A percentile compares a stretch with the other conserved stretches of the same genome.
These are phyloP conservation scores for Polymixis flavicincta DNA, from an alignment of 2,888 invertebrate species.

Conservation along the genomic window DNA sequence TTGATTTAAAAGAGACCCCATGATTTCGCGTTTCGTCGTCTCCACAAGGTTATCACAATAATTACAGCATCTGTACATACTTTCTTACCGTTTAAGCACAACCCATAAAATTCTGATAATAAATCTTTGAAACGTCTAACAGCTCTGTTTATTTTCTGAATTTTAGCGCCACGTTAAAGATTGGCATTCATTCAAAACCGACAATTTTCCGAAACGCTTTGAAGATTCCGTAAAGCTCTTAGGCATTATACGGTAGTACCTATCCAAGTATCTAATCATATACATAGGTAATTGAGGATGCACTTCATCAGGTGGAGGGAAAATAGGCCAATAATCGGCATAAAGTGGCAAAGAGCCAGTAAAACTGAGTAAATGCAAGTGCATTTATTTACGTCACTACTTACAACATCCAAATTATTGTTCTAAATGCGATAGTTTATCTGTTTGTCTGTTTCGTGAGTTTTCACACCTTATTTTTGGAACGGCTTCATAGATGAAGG, in stretches of 20 bases:
- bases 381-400: slow-evolving; percentile 28
- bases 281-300: slow-evolving; percentile 11
- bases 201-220: slow-evolving; percentile 13
- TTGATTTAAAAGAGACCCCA: background rate
- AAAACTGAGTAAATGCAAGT: slow-evolving; percentile 39
- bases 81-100: background rate
- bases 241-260: background rate
- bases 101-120: background rate
- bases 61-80: background rate
- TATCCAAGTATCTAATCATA: background rate
- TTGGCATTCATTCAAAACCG: slow-evolving; percentile 35
- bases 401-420: slow-evolving; percentile 5
- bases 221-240: slow-evolving; percentile 4
- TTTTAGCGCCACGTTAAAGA: slow-evolving; percentile 9
- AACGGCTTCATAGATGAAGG: too few species aligned
- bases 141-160: slow-evolving; percentile 30
- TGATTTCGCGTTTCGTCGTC: background rate
- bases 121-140: slow-evolving; percentile 9
- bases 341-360: slow-evolving; percentile 44
- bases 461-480: background rate
- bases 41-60: background rate
- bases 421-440: slow-evolving; percentile 13
- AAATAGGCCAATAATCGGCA: slow-evolving; percentile 9
- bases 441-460: background rate
- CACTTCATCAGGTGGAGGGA: slow-evolving; percentile 13